Evolutionary conservation across 2,113 vertebrate species (phyloP).

Genomic region (Rhinogobius similis): DNA sequence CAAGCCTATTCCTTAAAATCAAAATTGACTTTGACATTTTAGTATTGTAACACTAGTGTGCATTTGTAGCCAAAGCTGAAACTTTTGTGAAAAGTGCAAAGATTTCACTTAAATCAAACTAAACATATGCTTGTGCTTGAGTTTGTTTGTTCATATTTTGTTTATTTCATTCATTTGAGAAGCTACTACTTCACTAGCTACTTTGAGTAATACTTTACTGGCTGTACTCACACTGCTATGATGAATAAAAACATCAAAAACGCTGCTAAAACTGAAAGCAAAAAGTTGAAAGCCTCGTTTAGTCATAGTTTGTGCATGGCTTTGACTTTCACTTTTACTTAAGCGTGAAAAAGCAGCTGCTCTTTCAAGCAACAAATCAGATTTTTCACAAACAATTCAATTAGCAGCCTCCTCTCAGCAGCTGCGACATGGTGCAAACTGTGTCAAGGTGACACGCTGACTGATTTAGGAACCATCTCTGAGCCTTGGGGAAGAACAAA

Average conservation of each 20-base stretch:
- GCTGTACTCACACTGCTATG: no score
- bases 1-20: no score
- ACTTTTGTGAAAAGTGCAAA: no score
- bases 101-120: no score
- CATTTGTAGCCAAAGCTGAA: no score
- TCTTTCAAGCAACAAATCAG: constrained; percentile 55
- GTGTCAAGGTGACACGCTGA: constrained; percentile 68
- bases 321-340: constrained; percentile 50
- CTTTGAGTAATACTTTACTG: background rate
- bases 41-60: no score
- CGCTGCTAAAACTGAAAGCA: background rate
- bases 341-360: constrained; percentile 53
- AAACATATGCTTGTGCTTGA: no score
- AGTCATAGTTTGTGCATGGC: constrained; percentile 6
- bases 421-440: constrained; percentile 49
- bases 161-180: background rate
- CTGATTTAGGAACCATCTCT: constrained; percentile 36
- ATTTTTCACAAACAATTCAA: constrained; percentile 65
- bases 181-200: no score
- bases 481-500: constrained; percentile 40
- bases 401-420: constrained; percentile 57
- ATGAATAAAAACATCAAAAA: no score
- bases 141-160: no score
- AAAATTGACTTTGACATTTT: no score
- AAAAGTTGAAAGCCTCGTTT: background rate